Evolutionary conservation across 2,888 invertebrate species (phyloP), one percentile per base, ranked within the genome.

Genomic region (Mesorhabditis belari): DNA sequence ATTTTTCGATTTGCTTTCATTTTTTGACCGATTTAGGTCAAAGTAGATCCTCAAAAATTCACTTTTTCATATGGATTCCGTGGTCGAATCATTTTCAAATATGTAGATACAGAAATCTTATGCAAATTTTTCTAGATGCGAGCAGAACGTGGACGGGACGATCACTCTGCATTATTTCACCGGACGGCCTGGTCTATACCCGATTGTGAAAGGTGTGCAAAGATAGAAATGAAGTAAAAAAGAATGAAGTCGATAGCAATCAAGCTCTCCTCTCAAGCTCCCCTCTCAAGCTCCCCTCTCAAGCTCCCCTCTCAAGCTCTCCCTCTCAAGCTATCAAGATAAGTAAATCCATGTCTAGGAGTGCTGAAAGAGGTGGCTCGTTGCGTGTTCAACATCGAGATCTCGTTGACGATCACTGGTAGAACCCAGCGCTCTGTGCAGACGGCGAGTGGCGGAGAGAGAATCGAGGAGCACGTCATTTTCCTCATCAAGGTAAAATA

Each of bases 301-400:
- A 25, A 52, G n/a, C 26, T 5, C n/a, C 24, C 44, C 6, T 44
- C 44, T 49, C 23, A 44, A 12, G 9, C 21, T 5, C 5, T 5
- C 29, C 44, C 6, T 9, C 5, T 5, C n/a, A 17, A 57, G 23
- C 19, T 26, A 24, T 21, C 4, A 56, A 3, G 49, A 21, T 51
- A 12, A 6, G 25, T 24, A 44, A 5, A 17, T 17, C 19, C 5
- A 35, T 23, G 9, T 57, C 27, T 3, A 80, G 95, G 95, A 29
- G 92, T 94, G 73, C 92, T 96, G 3, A 92, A 92, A 89, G 92
- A 93, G 5, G 93, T 95, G 35, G 93, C 94, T 44, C 89, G 89
- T 77, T 89, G 91, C 81, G 87, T 95, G 24, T 95, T 93, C 82
- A 88, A 88, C 70, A 90, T 91, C 0, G 91, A 93, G 80, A 91